Evolutionary conservation across 2,113 vertebrate genomes (phyloP).

Genomic region (Mustela lutreola): DNA sequence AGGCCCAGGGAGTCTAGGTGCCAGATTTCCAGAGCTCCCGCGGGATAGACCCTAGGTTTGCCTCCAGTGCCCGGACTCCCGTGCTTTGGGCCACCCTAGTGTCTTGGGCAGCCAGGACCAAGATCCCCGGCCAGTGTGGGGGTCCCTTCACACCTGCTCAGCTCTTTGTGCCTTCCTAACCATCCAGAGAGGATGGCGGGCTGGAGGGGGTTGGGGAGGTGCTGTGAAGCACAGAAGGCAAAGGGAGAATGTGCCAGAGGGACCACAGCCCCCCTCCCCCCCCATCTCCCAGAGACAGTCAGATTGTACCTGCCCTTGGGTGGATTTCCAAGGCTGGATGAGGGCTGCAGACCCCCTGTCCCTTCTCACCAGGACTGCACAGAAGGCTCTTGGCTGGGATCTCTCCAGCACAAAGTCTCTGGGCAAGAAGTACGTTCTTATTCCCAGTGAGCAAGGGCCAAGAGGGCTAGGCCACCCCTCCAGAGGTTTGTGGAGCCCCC

Average conservation of each 20-base stretch:
- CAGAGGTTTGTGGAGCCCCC: not conserved
- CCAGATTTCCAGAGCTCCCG: not conserved
- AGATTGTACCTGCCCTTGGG: not conserved
- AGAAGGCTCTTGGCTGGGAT: not conserved
- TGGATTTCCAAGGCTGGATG: too few species aligned
- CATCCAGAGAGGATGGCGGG: not conserved
- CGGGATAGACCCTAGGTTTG: not conserved
- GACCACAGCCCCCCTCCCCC: rapidly evolving
- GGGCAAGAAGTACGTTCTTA: not conserved
- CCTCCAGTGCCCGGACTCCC: rapidly evolving
- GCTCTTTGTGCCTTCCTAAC: not conserved
- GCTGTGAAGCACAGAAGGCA: not conserved
- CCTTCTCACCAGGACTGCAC: not conserved
- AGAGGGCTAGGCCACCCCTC: not conserved
- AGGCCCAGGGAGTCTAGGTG: not conserved
- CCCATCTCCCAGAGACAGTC: not conserved
- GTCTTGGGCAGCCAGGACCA: not conserved
- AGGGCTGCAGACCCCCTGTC: not conserved
- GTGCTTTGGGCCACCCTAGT: not conserved
- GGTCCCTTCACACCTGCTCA: not conserved
- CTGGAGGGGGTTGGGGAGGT: rapidly evolving
- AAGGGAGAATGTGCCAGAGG: not conserved
- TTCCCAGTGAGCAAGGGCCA: not conserved
- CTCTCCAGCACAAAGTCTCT: not conserved
- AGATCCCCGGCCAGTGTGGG: not conserved